phyloP scores from a whole-genome alignment of 2,113 vertebrate species.

The Callionymus lyra region DNA sequence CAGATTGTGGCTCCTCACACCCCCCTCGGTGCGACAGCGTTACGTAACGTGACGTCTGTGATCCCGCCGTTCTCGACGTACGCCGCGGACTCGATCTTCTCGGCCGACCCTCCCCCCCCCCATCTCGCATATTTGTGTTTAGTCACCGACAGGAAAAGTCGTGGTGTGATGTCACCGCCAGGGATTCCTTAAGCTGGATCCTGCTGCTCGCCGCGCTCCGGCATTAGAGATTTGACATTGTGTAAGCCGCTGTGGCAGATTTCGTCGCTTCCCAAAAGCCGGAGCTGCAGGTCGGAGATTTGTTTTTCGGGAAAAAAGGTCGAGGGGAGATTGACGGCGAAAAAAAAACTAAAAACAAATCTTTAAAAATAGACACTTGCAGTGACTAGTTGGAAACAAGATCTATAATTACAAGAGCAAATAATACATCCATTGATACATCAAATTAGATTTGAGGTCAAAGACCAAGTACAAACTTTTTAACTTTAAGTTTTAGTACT shows the following conservation, averaged over 20 bases:
- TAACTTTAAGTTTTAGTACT: too few species aligned
- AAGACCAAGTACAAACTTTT: too few species aligned
- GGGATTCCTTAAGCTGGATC: conserved; percentile 34
- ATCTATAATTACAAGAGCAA: too few species aligned
- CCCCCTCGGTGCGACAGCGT: conserved; percentile 8
- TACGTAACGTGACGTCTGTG: conserved; percentile 24
- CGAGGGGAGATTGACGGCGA: too few species aligned
- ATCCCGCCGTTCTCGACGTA: conserved; percentile 24
- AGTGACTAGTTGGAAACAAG: too few species aligned
- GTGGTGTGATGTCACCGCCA: too few species aligned
- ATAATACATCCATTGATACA: too few species aligned
- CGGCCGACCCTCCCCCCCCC: conserved; percentile 24
- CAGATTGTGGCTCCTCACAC: conserved; percentile 30
- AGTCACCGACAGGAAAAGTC: too few species aligned
- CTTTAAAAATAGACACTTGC: too few species aligned
- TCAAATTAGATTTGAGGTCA: too few species aligned
- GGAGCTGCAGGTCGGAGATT: conserved; percentile 25
- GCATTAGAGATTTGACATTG: conserved; percentile 35
- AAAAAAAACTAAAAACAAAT: too few species aligned
- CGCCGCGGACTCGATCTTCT: conserved; percentile 11
- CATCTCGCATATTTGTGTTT: conserved; percentile 5
- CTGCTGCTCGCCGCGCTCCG: conserved; percentile 28
- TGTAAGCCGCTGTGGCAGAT: conserved; percentile 29
- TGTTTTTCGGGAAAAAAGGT: too few species aligned
- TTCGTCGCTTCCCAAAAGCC: conserved; percentile 35